phyloP scores from a whole-genome alignment of 2,113 vertebrate genomes.

The Sus scrofa region T2T-Sscrofa CM000827.6:102738501-102739000 shows the following conservation, averaged over 20 bases:
- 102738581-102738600: not conserved
- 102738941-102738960: slow-evolving; percentile 27
- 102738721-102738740: not conserved
- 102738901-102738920: not conserved
- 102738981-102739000: slow-evolving; percentile 56
- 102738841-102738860: not conserved
- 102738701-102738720: not conserved
- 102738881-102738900: not conserved
- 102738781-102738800: slow-evolving; percentile 64
- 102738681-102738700: not conserved
- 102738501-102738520: too few species aligned
- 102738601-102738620: not conserved
- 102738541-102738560: not conserved
- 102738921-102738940: slow-evolving; percentile 31
- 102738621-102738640: not conserved
- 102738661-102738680: not conserved
- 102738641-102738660: not conserved
- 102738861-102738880: not conserved
- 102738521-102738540: not conserved
- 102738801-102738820: slow-evolving; percentile 30
- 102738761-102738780: slow-evolving; percentile 29
- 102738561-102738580: not conserved
- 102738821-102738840: slow-evolving; percentile 62
- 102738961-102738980: slow-evolving; percentile 38
- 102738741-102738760: slow-evolving; percentile 17